These are phyloP conservation scores for Heliconius charithonia DNA, from an alignment of 2,888 invertebrate species.

Conservation along the genomic window DNA sequence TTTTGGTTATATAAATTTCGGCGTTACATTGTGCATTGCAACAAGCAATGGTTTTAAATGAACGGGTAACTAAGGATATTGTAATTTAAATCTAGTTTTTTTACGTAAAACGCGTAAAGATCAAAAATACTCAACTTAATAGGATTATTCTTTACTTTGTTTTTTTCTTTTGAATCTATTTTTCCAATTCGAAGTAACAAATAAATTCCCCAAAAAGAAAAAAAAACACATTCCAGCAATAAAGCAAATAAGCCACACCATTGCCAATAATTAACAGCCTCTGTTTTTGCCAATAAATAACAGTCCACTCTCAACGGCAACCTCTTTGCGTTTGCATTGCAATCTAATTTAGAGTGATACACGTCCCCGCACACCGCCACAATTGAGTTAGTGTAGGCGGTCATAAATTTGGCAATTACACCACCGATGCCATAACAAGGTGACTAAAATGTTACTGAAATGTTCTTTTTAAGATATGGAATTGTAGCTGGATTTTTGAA, in stretches of 20 bases:
- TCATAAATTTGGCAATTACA: constrained; percentile 82
- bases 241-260: constrained; percentile 32
- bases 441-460: constrained; percentile 63
- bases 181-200: background rate
- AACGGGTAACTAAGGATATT: no score
- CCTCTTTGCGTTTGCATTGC: constrained; percentile 67
- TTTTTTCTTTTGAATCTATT: background rate
- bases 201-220: constrained; percentile 30
- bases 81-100: no score
- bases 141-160: background rate
- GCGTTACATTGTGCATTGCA: no score
- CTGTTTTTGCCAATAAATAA: constrained; percentile 57
- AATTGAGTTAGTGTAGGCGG: constrained; percentile 79
- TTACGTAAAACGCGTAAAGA: no score
- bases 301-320: constrained; percentile 64
- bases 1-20: no score
- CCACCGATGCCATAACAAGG: constrained; percentile 67
- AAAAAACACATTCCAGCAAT: constrained; percentile 34
- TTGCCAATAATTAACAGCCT: constrained; percentile 43
- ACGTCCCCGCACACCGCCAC: constrained; percentile 72
- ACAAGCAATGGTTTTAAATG: no score
- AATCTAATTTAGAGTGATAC: constrained; percentile 82
- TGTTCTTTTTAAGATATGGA: background rate
- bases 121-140: background rate
- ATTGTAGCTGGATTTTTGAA: background rate